These are phyloP conservation scores for Parazoanthus atlanticus DNA, from an alignment of 92 coral and sea anemone genomes.

Conservation along the genomic window DNA sequence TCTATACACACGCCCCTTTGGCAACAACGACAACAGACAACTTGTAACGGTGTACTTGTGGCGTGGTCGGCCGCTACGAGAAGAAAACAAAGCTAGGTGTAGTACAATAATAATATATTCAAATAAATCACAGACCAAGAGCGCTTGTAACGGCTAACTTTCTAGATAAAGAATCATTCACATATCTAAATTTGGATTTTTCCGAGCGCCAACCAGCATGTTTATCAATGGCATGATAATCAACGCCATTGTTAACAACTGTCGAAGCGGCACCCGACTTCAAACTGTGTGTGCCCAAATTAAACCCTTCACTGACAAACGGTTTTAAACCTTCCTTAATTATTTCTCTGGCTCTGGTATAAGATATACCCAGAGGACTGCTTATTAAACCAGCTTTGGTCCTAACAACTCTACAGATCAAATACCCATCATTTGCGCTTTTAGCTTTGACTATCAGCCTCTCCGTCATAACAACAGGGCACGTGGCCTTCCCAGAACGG, in stretches of 20 bases:
- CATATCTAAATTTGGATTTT: slow-evolving; percentile 23
- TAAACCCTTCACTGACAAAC: too few species aligned
- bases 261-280: slow-evolving; percentile 7
- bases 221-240: slow-evolving; percentile 32
- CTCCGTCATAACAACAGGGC: too few species aligned
- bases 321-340: too few species aligned
- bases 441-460: too few species aligned
- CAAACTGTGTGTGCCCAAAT: background rate
- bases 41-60: background rate
- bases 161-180: slow-evolving; percentile 7
- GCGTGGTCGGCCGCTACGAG: background rate
- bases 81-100: background rate
- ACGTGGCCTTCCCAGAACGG: too few species aligned
- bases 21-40: background rate
- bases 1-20: slow-evolving; percentile 5
- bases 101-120: background rate
- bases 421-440: too few species aligned
- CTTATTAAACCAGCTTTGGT: too few species aligned
- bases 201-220: slow-evolving; percentile 10
- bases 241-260: slow-evolving; percentile 5
- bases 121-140: slow-evolving; percentile 1
- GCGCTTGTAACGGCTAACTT: background rate
- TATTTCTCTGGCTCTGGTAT: too few species aligned
- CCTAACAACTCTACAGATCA: too few species aligned
- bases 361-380: too few species aligned